Evolutionary conservation across 53 echinoderm and acorn worm species (phyloP), one percentile per base, ranked within the genome.

Genomic region (Stichopus horrens): DNA sequence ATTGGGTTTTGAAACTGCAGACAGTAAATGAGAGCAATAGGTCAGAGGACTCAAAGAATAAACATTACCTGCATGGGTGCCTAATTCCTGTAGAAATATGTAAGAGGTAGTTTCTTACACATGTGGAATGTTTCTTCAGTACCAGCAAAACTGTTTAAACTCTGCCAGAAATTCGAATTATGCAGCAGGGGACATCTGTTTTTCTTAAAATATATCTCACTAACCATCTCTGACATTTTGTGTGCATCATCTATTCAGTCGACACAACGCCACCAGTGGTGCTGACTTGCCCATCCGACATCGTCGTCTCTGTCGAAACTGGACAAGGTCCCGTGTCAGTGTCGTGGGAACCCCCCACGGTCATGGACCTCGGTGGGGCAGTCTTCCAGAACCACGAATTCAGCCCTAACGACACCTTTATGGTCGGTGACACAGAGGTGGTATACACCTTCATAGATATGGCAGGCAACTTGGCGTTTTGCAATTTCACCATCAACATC

Each of bases 261-360:
- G 83, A 83, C 81, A 75, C 71, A 5, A 53, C 37, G 21, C 83
- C 73, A 13, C 83, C 75, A 14, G 75, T 90, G 21, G 55, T 90
- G 21, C 14, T 55, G 21, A 83, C 55, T n/a, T 77, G 77, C 52
- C 77, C 88, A 7, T 76, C 54, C 1, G 66, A 88, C 20, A 77
- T 88, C 16, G 23, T 37, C 14, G 53, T 78, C 8, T 4, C 37
- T 8, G 79, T 77, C 14, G 58, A 76, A 22, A 19, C 9, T 22
- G 87, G 87, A 4, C 57, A 16, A 4, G 55, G 53, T 10, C 53
- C 73, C 8, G 87, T 74, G 7, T 7, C 54, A 3, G 87, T 87
- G 52, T 73, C 87, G 6, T 87, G 87, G 87, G 7, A 23, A 10
- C 77, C 57, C 7, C 88, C 88, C 14, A 63, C 66, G 23, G 88